Conservation (phyloP, 2,113 vertebrate genomes). For the Anhinga rufa region DNA sequence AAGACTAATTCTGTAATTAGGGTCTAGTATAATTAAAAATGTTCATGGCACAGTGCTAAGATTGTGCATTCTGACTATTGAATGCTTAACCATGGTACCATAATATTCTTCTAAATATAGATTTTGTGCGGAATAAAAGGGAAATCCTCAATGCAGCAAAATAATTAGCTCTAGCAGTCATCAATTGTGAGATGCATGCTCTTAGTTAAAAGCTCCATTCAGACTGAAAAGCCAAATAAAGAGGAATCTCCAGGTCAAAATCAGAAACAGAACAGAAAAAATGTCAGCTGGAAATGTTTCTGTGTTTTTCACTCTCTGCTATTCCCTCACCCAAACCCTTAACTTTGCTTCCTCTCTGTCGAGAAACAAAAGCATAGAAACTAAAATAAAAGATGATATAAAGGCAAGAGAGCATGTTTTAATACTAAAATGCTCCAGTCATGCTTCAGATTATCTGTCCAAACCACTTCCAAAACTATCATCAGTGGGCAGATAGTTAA, state of each 20-base stretch:
- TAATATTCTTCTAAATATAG: background rate
- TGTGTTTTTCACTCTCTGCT: background rate
- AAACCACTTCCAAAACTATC: constrained; percentile 20
- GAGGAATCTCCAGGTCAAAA: background rate
- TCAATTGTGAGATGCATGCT: background rate
- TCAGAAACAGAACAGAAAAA: background rate
- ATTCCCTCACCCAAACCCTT: background rate
- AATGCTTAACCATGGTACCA: background rate
- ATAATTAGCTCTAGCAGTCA: background rate
- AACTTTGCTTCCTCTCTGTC: background rate
- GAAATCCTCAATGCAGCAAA: background rate
- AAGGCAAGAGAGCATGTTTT: background rate
- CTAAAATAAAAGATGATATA: background rate
- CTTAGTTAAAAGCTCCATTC: background rate
- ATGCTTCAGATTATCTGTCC: background rate
- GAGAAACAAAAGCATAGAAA: background rate
- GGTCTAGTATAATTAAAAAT: background rate
- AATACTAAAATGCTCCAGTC: constrained; percentile 3
- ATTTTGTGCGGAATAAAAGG: background rate
- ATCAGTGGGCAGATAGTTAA: background rate
- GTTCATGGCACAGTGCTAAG: background rate
- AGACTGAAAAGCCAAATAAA: background rate
- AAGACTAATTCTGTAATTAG: background rate
- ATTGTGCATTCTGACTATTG: background rate
- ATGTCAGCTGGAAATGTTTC: background rate